These are phyloP conservation scores for Dipodomys stephensi DNA, from an alignment of 2,113 vertebrate genomes.

Conservation along the genomic window DNA sequence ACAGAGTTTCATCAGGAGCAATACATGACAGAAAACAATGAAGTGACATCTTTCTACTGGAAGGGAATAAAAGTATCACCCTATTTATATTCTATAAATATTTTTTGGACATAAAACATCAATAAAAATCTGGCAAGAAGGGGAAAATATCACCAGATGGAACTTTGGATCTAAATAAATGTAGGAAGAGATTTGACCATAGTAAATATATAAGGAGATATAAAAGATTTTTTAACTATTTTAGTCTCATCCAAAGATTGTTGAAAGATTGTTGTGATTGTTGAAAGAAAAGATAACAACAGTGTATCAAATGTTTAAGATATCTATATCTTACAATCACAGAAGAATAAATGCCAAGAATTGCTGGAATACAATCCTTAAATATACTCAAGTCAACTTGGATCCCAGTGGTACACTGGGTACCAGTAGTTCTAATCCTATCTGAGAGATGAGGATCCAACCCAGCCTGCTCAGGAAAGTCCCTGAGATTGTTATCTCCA, in stretches of 20 bases:
- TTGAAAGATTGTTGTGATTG: neutral
- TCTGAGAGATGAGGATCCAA: too few species aligned
- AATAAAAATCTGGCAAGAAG: neutral
- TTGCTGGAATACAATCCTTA: neutral
- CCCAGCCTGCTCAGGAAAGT: too few species aligned
- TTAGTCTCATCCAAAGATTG: neutral
- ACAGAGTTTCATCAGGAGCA: neutral
- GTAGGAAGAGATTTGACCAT: neutral
- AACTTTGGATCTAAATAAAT: slow-evolving; percentile 32
- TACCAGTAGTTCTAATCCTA: too few species aligned
- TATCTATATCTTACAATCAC: neutral
- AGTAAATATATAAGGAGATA: neutral
- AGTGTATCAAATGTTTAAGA: neutral
- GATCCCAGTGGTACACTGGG: too few species aligned
- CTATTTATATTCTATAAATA: neutral
- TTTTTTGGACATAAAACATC: neutral
- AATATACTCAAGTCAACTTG: neutral
- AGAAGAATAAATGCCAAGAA: neutral
- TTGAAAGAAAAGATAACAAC: neutral
- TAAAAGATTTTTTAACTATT: neutral
- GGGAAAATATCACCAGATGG: neutral
- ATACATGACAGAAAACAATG: neutral
- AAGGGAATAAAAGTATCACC: neutral
- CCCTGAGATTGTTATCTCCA: too few species aligned
- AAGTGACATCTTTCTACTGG: neutral